phyloP scores from a whole-genome alignment of 2,113 vertebrate genomes.

The Oryzias javanicus region DNA sequence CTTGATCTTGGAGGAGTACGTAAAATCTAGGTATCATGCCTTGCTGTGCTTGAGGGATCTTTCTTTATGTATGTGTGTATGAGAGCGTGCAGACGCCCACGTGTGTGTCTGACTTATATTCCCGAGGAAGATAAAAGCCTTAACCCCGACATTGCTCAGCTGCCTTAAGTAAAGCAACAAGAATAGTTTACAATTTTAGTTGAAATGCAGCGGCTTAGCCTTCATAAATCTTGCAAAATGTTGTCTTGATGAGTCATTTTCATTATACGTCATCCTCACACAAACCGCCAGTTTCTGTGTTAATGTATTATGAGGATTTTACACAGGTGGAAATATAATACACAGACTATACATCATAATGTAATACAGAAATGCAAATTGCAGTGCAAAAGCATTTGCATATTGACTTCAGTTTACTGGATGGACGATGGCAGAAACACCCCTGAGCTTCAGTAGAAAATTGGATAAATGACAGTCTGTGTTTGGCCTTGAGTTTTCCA shows the following conservation, averaged over 20 bases:
- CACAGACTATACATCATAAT: too few species aligned
- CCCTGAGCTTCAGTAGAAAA: constrained; percentile 13
- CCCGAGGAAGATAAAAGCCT: constrained; percentile 52
- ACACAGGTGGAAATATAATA: not conserved
- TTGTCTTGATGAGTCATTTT: constrained; percentile 27
- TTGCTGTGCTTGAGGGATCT: constrained; percentile 55
- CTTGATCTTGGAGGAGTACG: constrained; percentile 64
- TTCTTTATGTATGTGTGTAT: constrained; percentile 25
- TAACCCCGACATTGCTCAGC: constrained; percentile 20
- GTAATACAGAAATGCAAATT: not conserved
- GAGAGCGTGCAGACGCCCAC: constrained; percentile 11
- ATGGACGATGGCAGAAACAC: constrained; percentile 8
- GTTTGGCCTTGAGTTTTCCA: constrained; percentile 65
- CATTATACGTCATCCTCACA: constrained; percentile 8
- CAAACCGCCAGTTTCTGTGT: constrained; percentile 9
- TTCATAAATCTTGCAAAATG: constrained; percentile 25
- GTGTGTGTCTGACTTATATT: constrained; percentile 42
- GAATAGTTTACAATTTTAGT: constrained; percentile 28
- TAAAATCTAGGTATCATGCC: constrained; percentile 57
- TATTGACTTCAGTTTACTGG: not conserved
- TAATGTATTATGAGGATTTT: not conserved
- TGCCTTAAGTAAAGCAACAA: constrained; percentile 46
- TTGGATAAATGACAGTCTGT: constrained; percentile 44
- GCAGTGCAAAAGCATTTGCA: not conserved
- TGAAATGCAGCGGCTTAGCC: constrained; percentile 13